Evolutionary conservation across 2,888 invertebrate genomes (phyloP).

Genomic region (Thymelicus sylvestris): DNA sequence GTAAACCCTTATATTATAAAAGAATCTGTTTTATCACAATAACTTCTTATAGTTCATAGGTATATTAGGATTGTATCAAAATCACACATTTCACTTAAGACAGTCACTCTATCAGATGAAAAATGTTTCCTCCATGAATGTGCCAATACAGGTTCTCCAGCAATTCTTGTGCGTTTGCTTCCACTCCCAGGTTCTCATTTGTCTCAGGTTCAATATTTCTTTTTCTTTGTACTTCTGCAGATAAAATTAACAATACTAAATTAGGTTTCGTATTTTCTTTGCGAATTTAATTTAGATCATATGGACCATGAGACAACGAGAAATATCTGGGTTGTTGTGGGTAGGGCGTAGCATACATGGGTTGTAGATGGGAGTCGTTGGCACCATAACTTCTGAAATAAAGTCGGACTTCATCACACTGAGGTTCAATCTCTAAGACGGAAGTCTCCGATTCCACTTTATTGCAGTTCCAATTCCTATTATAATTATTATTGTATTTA

Average conservation of each 20-base stretch:
- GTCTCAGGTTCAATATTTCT: constrained; percentile 78
- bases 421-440: constrained; percentile 60
- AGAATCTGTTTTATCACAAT: constrained; percentile 43
- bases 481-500: neutral
- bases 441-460: constrained; percentile 66
- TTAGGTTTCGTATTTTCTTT: constrained; percentile 58
- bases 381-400: constrained; percentile 84
- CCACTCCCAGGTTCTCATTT: constrained; percentile 74
- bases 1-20: constrained; percentile 48
- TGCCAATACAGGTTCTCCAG: constrained; percentile 86
- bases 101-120: constrained; percentile 80
- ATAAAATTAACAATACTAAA: constrained; percentile 78
- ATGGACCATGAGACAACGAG: constrained; percentile 87
- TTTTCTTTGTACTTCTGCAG: constrained; percentile 83
- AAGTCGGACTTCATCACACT: constrained; percentile 80
- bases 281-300: constrained; percentile 75
- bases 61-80: constrained; percentile 48
- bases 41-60: constrained; percentile 39
- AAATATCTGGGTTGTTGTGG: constrained; percentile 86
- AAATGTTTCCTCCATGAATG: constrained; percentile 86
- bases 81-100: constrained; percentile 60
- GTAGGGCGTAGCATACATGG: constrained; percentile 81
- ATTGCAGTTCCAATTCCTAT: constrained; percentile 67
- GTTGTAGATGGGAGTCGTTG: constrained; percentile 76
- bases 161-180: constrained; percentile 76